Evolutionary conservation across 2,113 vertebrate species (phyloP).

Genomic region (Menura novaehollandiae): DNA sequence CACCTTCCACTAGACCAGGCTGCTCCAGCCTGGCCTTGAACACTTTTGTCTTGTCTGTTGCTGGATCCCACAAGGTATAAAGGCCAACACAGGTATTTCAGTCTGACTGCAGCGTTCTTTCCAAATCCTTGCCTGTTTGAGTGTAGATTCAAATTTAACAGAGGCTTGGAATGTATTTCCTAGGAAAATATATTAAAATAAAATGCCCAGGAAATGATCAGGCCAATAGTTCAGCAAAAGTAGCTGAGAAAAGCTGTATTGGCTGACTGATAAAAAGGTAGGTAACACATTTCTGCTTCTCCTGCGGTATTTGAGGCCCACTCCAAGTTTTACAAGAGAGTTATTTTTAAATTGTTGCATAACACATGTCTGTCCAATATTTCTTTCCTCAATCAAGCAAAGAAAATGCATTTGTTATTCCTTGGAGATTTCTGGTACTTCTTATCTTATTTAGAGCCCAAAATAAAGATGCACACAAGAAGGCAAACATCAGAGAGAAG

Average conservation of each 20-base stretch:
- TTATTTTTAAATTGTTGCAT: slow-evolving; percentile 66
- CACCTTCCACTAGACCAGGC: not conserved
- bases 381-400: slow-evolving; percentile 60
- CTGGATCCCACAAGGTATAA: not conserved
- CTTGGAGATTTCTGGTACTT: slow-evolving; percentile 44
- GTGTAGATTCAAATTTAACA: not conserved
- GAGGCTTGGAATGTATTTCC: not conserved
- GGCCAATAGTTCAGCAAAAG: slow-evolving; percentile 37
- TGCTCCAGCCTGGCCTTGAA: not conserved
- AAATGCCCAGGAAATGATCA: slow-evolving; percentile 29
- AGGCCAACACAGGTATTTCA: not conserved
- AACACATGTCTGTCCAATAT: slow-evolving; percentile 63
- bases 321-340: slow-evolving; percentile 58
- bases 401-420: slow-evolving; percentile 65
- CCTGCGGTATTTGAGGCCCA: slow-evolving; percentile 46
- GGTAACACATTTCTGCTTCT: slow-evolving; percentile 47
- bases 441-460: slow-evolving; percentile 53
- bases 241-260: slow-evolving; percentile 3
- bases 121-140: not conserved
- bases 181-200: slow-evolving; percentile 2
- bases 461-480: slow-evolving; percentile 47
- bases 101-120: not conserved
- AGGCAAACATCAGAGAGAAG: slow-evolving; percentile 49
- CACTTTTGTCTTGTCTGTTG: not conserved
- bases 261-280: slow-evolving; percentile 50